Evolutionary conservation across 1,140 invertebrate species (phyloP).

Genomic region (Trichonephila clavata): DNA sequence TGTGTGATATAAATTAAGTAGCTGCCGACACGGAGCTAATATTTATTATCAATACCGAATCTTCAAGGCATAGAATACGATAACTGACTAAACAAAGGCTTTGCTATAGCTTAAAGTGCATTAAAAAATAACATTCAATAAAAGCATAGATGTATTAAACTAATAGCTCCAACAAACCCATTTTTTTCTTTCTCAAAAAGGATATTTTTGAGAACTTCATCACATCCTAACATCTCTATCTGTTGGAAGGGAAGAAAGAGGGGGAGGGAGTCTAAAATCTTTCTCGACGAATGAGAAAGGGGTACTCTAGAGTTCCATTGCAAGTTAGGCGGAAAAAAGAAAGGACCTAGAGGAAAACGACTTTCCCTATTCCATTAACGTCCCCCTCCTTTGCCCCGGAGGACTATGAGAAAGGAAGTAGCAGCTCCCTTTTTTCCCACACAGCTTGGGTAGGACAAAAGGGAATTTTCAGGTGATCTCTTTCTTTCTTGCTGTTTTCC

Average conservation of each 20-base stretch:
- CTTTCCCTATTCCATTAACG: slow-evolving; percentile 24
- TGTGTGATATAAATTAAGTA: too few species aligned
- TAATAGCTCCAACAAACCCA: too few species aligned
- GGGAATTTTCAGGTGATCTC: slow-evolving; percentile 18
- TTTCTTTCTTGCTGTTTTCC: not conserved
- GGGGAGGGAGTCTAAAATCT: not conserved
- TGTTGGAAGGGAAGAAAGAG: not conserved
- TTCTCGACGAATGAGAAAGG: not conserved
- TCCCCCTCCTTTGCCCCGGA: not conserved
- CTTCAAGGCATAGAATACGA: too few species aligned
- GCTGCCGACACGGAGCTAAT: too few species aligned
- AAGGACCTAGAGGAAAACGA: not conserved
- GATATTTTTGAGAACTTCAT: not conserved
- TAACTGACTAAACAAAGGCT: too few species aligned
- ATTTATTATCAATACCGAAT: too few species aligned
- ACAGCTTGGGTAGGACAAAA: not conserved
- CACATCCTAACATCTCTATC: not conserved
- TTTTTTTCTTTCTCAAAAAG: too few species aligned
- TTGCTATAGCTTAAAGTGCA: too few species aligned
- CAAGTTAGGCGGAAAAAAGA: not conserved
- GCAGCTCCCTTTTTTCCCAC: not conserved
- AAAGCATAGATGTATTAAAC: too few species aligned
- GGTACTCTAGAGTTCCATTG: not conserved
- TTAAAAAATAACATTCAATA: too few species aligned
- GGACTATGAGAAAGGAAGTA: not conserved